Evolutionary conservation across 2,797 vertebrate species (phyloP).

Genomic region (Tauraco hartlaubi): DNA sequence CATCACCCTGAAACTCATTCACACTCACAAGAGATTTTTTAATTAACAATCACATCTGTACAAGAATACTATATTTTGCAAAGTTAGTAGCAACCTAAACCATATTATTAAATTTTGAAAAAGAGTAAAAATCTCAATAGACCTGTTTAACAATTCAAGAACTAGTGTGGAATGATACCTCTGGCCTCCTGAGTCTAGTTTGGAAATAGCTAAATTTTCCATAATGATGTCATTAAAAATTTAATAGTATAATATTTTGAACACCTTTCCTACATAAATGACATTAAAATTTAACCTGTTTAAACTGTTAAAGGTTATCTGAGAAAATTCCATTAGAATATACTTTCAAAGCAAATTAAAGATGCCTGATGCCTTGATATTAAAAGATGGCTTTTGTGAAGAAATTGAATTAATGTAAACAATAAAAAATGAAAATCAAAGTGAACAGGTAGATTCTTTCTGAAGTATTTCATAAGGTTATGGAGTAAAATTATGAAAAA

Average conservation of each 20-base stretch:
- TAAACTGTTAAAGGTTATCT: conserved; percentile 71
- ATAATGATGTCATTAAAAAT: conserved; percentile 77
- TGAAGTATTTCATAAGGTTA: background rate
- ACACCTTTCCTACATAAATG: conserved; percentile 72
- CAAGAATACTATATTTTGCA: conserved; percentile 73
- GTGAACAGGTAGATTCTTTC: background rate
- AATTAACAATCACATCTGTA: conserved; percentile 82
- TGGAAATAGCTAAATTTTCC: conserved; percentile 68
- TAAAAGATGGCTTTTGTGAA: conserved; percentile 30
- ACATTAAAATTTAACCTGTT: conserved; percentile 78
- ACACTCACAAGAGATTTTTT: conserved; percentile 71
- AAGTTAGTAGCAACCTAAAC: conserved; percentile 75
- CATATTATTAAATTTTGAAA: conserved; percentile 77
- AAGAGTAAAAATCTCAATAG: conserved; percentile 70
- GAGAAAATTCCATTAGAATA: conserved; percentile 63
- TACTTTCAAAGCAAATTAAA: conserved; percentile 59
- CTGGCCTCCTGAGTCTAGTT: conserved; percentile 46
- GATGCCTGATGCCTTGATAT: background rate
- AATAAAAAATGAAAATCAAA: conserved; percentile 13
- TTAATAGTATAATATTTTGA: conserved; percentile 79
- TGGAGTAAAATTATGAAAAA: background rate
- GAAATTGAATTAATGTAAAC: conserved; percentile 28
- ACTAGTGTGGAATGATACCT: conserved; percentile 32
- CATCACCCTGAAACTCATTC: conserved; percentile 69
- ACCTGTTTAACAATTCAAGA: conserved; percentile 68